Evolutionary conservation across 2,797 vertebrate genomes (phyloP).

Genomic region (Natrix natrix): DNA sequence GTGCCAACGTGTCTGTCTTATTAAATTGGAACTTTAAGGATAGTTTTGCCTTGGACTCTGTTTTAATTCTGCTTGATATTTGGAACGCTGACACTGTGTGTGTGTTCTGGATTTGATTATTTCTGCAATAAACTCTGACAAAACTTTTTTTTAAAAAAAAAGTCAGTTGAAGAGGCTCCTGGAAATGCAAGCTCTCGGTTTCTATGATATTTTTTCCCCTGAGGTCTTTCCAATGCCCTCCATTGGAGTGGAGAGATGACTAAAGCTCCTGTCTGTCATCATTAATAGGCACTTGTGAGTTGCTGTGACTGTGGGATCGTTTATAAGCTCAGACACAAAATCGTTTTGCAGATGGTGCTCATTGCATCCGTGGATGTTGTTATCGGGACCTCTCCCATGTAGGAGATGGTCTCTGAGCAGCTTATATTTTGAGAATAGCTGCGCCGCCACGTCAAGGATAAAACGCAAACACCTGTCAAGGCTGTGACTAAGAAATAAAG

Average conservation of each 20-base stretch:
- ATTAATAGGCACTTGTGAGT: not conserved
- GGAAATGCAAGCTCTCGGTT: conserved; percentile 41
- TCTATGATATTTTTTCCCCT: not conserved
- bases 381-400: rapidly evolving
- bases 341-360: rapidly evolving
- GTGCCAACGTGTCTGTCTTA: no score
- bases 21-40: no score
- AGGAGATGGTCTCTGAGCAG: not conserved
- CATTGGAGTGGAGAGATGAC: not conserved
- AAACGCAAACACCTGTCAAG: not conserved
- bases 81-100: no score
- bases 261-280: not conserved
- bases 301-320: not conserved
- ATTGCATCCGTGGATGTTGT: not conserved
- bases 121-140: no score
- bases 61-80: no score
- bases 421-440: not conserved
- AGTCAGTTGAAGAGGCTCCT: conserved; percentile 41
- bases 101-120: no score
- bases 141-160: conserved; percentile 24
- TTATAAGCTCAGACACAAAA: not conserved
- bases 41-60: no score
- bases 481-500: not conserved
- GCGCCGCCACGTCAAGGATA: not conserved
- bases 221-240: not conserved